phyloP scores from a whole-genome alignment of 2,888 invertebrate genomes.

The Watsonalla binaria region DNA sequence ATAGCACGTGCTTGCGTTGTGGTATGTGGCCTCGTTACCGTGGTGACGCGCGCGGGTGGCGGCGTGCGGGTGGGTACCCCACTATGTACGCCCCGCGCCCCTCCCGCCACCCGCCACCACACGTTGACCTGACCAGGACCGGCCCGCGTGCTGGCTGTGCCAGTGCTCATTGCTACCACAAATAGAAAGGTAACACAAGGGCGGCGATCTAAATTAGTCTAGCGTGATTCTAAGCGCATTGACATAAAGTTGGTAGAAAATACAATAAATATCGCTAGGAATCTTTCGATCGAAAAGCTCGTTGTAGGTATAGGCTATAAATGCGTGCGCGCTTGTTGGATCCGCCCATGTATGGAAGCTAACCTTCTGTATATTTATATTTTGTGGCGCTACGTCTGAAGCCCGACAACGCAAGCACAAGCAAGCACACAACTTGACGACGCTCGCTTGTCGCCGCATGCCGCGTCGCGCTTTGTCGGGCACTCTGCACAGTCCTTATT shows the following conservation, averaged over 20 bases:
- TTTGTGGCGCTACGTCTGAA: too few species aligned
- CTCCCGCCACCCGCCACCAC: neutral
- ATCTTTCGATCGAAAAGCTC: too few species aligned
- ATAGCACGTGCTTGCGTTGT: neutral
- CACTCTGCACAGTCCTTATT: constrained; percentile 35
- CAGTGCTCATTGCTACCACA: too few species aligned
- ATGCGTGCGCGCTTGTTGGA: too few species aligned
- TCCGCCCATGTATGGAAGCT: too few species aligned
- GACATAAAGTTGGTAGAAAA: too few species aligned
- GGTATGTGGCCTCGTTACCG: constrained; percentile 13
- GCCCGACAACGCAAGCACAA: constrained; percentile 7
- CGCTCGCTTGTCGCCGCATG: constrained; percentile 8
- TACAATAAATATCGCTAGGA: too few species aligned
- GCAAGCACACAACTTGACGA: constrained; percentile 20
- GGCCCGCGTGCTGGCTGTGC: constrained; percentile 6
- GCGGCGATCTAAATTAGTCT: too few species aligned
- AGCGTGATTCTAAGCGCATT: too few species aligned
- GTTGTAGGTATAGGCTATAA: too few species aligned
- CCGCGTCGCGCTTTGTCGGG: constrained; percentile 8
- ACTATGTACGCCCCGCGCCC: neutral
- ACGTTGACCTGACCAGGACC: neutral
- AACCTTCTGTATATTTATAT: too few species aligned
- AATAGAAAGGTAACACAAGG: too few species aligned
- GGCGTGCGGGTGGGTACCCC: neutral
- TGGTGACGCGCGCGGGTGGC: constrained; percentile 21